A percentile compares a stretch with the other conserved stretches of the same genome.
phyloP scores from a whole-genome alignment of 2,888 invertebrate genomes.

The Latheticus oryzae region DNA sequence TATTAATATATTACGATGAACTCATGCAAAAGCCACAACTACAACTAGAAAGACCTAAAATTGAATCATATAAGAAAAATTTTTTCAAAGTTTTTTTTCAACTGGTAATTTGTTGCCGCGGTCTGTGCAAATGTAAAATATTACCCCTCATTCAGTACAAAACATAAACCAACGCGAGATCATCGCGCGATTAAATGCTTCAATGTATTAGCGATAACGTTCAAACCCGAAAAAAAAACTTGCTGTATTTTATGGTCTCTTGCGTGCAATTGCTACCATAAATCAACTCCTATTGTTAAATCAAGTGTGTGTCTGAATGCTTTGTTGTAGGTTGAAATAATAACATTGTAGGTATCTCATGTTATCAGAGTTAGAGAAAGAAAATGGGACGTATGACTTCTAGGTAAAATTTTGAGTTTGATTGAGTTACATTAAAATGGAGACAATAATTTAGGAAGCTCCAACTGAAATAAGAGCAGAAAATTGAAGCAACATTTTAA shows the following conservation, averaged over 20 bases:
- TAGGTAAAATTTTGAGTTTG: slow-evolving; percentile 14
- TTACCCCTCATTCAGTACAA: slow-evolving; percentile 3
- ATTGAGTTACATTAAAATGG: background rate
- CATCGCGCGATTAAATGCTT: slow-evolving; percentile 28
- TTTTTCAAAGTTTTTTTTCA: too few relatives aligned
- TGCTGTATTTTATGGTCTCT: slow-evolving; percentile 25
- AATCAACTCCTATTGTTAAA: slow-evolving; percentile 32
- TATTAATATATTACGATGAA: slow-evolving; percentile 39
- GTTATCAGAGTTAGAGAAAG: slow-evolving; percentile 9
- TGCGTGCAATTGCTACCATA: slow-evolving; percentile 25
- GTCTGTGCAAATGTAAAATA: too few relatives aligned
- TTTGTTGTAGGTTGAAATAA: slow-evolving; percentile 27
- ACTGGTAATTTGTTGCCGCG: too few relatives aligned
- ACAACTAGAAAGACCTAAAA: too few relatives aligned
- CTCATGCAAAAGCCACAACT: too few relatives aligned
- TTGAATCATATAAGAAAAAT: too few relatives aligned
- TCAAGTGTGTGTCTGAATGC: slow-evolving; percentile 24
- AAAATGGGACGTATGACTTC: slow-evolving; percentile 9
- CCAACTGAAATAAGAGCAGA: too few relatives aligned
- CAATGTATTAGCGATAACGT: slow-evolving; percentile 26
- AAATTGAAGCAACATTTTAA: too few relatives aligned
- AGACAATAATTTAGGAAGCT: too few relatives aligned
- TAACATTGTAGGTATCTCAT: slow-evolving; percentile 23
- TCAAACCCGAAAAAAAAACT: slow-evolving; percentile 21
- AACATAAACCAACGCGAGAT: slow-evolving; percentile 23